Percentiles rank a stretch among this genome's conserved stretches.
Evolutionary conservation across 1,140 invertebrate species (phyloP).

Genomic region (Palaemon carinicauda): DNA sequence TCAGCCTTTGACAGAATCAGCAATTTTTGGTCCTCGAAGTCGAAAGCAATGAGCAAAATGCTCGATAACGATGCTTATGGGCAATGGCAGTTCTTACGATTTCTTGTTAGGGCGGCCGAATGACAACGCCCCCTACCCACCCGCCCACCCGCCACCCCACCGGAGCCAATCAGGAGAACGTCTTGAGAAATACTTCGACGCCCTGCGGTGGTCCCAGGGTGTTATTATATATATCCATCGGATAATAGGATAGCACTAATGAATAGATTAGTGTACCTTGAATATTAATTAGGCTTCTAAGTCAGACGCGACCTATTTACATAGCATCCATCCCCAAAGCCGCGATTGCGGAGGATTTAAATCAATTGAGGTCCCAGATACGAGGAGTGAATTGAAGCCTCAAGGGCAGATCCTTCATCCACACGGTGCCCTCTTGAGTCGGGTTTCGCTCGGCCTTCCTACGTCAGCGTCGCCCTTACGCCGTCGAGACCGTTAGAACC

Average conservation of each 20-base stretch:
- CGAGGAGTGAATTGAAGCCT: slow-evolving; percentile 44
- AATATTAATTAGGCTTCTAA: slow-evolving; percentile 51
- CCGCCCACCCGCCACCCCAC: not conserved
- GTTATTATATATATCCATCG: slow-evolving; percentile 47
- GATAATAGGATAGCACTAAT: slow-evolving; percentile 45
- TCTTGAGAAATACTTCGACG: no score
- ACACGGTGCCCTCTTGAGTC: not conserved
- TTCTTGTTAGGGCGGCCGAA: not conserved
- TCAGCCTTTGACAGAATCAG: no score
- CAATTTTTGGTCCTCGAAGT: no score
- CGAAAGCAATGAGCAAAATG: no score
- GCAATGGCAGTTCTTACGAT: not conserved
- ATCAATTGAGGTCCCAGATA: slow-evolving; percentile 52
- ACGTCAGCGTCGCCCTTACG: not conserved
- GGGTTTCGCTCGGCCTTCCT: not conserved
- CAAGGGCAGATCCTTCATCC: not conserved
- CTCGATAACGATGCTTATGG: no score
- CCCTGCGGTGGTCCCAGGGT: not conserved
- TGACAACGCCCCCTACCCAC: not conserved
- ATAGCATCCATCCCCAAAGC: slow-evolving; percentile 45
- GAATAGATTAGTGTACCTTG: slow-evolving; percentile 51
- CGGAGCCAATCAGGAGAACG: no score
- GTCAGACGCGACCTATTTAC: slow-evolving; percentile 47
- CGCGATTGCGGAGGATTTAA: slow-evolving; percentile 44
- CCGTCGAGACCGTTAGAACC: not conserved